A percentile compares a stretch with the other conserved stretches of the same genome.
phyloP scores from a whole-genome alignment of 1,140 invertebrate genomes.

The Rhagoletis pomonella region DNA sequence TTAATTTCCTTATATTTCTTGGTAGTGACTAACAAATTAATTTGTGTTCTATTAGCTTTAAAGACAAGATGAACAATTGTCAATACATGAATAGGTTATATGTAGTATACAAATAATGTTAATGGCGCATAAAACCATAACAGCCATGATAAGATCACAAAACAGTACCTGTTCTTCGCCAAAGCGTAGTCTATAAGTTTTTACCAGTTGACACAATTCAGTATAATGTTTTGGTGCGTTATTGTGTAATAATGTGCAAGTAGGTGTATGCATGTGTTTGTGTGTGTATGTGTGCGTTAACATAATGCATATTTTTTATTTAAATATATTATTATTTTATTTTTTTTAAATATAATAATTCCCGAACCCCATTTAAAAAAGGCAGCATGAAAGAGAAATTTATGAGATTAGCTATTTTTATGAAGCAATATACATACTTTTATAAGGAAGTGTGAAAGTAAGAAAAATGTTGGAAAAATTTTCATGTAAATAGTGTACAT shows the following conservation, averaged over 20 bases:
- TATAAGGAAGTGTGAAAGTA: background rate
- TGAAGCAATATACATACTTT: background rate
- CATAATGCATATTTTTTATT: background rate
- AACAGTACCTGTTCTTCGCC: conserved; percentile 81
- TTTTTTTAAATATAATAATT: background rate
- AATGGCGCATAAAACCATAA: conserved; percentile 79
- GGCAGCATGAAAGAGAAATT: conserved; percentile 44
- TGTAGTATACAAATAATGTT: conserved; percentile 80
- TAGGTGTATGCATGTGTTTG: background rate
- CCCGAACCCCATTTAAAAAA: conserved; percentile 1
- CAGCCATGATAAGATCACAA: conserved; percentile 81
- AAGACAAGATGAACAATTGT: conserved; percentile 59
- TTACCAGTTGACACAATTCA: background rate
- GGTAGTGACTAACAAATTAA: background rate
- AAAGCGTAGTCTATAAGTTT: conserved; percentile 78
- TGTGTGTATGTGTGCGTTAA: background rate
- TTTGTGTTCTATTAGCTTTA: background rate
- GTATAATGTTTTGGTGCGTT: background rate
- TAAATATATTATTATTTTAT: background rate
- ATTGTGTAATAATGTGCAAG: background rate
- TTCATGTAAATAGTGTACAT: no score
- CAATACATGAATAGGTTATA: conserved; percentile 73
- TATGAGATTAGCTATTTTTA: background rate
- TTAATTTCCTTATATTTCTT: background rate
- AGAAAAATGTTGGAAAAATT: no score